A percentile compares a stretch with the other conserved stretches of the same genome.
Evolutionary conservation across 2,113 vertebrate genomes (phyloP).

Genomic region (Stigmatopora argus): DNA sequence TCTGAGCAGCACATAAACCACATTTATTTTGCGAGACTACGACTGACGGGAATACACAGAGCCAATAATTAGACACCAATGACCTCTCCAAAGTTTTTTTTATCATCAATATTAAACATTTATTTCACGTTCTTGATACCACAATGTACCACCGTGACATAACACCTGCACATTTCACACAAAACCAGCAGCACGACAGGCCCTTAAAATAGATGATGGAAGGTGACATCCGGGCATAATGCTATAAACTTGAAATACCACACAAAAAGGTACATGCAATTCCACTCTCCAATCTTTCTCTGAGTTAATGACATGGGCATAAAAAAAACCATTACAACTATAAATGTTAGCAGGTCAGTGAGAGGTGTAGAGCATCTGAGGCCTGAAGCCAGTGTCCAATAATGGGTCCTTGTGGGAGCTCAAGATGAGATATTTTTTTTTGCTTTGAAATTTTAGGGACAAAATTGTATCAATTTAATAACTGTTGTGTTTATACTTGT

Average conservation of each 20-base stretch:
- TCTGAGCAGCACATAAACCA: conserved; percentile 49
- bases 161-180: conserved; percentile 61
- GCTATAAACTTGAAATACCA: conserved; percentile 79
- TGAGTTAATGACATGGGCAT: conserved; percentile 74
- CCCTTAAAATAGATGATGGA: conserved; percentile 72
- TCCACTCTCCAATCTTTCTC: conserved; percentile 62
- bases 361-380: conserved; percentile 50
- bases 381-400: conserved; percentile 37
- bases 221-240: conserved; percentile 72
- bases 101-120: conserved; percentile 65
- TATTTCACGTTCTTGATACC: conserved; percentile 52
- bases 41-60: conserved; percentile 47
- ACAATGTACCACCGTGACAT: conserved; percentile 34
- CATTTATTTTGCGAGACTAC: conserved; percentile 55
- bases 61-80: conserved; percentile 62
- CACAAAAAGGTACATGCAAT: conserved; percentile 71
- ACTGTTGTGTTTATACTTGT: conserved; percentile 5
- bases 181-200: conserved; percentile 51
- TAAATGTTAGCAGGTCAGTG: conserved; percentile 78
- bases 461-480: neutral
- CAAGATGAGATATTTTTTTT: conserved; percentile 24
- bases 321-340: conserved; percentile 80
- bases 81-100: conserved; percentile 58
- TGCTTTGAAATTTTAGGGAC: neutral
- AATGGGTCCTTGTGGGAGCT: conserved; percentile 44